Conservation (phyloP, 2,113 vertebrate species). For the Malaclemys terrapin region DNA sequence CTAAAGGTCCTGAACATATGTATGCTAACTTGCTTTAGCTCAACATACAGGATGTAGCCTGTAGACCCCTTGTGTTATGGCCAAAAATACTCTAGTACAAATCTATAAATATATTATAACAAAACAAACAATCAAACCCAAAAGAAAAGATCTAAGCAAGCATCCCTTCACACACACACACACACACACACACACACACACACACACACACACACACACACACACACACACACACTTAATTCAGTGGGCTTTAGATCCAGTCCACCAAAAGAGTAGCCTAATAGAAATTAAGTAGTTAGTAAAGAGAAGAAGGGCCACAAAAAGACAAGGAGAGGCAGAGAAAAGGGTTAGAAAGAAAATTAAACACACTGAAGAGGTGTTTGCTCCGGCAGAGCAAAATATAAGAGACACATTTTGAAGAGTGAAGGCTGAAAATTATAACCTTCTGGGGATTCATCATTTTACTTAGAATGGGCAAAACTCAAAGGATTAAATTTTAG, state of each 20-base stretch:
- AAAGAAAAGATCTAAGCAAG: neutral
- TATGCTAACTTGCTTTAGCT: too few species aligned
- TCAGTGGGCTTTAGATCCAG: neutral
- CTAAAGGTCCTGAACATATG: too few species aligned
- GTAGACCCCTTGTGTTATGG: too few species aligned
- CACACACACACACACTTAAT: neutral
- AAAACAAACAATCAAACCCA: too few species aligned
- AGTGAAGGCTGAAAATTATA: neutral
- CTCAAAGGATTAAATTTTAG: neutral
- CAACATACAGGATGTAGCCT: too few species aligned
- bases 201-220: too few species aligned
- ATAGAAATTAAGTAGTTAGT: fast-evolving
- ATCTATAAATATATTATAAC: too few species aligned
- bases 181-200: too few species aligned
- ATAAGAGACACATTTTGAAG: neutral
- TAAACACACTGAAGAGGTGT: neutral
- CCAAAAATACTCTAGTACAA: too few species aligned
- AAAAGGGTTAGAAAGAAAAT: neutral
- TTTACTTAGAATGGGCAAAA: neutral
- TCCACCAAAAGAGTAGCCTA: neutral
- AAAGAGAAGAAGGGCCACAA: neutral
- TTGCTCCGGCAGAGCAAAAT: fast-evolving
- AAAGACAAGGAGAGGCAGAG: neutral
- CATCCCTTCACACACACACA: neutral
- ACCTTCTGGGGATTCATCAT: fast-evolving